Conservation (phyloP, 2,797 vertebrate species). For the Chrysocyon brachyurus region DNA sequence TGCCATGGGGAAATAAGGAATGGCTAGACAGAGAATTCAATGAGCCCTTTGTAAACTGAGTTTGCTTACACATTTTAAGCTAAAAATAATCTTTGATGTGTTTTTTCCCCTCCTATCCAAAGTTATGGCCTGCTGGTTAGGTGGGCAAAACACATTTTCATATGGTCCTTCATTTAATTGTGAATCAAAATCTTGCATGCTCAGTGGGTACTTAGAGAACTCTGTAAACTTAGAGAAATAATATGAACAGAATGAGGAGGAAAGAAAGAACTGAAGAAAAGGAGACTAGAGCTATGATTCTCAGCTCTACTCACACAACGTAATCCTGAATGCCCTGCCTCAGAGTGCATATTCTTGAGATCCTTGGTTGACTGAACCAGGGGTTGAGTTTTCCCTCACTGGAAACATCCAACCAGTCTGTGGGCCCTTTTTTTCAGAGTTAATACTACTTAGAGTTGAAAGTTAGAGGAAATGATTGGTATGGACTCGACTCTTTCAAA, state of each 20-base stretch:
- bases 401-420: neutral
- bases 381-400: neutral
- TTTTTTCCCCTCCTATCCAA: neutral
- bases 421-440: neutral
- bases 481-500: neutral
- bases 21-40: constrained; percentile 14
- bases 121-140: neutral
- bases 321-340: neutral
- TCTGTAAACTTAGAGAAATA: neutral
- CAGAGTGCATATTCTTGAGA: neutral
- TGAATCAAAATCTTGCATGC: neutral
- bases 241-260: neutral
- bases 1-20: constrained; percentile 4
- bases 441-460: neutral
- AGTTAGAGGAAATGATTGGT: neutral
- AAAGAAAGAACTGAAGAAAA: neutral
- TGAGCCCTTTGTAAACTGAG: neutral
- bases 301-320: too few species aligned
- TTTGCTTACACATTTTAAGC: neutral
- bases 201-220: neutral
- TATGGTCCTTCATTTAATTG: neutral
- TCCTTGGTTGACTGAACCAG: neutral
- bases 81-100: constrained; percentile 13
- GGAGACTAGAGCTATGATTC: neutral
- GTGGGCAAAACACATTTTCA: neutral